phyloP scores from a whole-genome alignment of 2,113 vertebrate species.

The Tupaia tana region DNA sequence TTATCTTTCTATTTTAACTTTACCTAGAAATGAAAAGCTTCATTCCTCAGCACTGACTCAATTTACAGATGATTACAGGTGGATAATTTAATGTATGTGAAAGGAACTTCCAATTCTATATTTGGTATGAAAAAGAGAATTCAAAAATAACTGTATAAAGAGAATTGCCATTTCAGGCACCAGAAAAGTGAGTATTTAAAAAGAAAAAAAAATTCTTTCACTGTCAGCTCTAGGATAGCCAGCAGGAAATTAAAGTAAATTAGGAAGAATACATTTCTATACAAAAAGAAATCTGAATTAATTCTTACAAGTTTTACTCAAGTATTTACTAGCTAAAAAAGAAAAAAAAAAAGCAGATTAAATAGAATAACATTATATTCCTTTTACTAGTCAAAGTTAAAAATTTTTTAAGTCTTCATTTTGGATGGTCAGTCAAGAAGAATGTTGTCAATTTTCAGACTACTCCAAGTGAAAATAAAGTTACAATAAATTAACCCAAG shows the following conservation, averaged over 20 bases:
- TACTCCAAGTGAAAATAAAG: constrained; percentile 65
- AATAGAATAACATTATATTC: constrained; percentile 16
- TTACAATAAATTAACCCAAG: constrained; percentile 51
- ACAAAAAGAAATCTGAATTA: constrained; percentile 58
- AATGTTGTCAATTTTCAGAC: constrained; percentile 53
- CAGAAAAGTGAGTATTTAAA: constrained; percentile 57
- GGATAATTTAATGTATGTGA: constrained; percentile 60
- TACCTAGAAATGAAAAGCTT: constrained; percentile 34
- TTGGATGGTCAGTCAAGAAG: constrained; percentile 80
- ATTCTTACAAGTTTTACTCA: constrained; percentile 66
- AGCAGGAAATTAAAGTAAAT: constrained; percentile 52
- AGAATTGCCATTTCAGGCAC: constrained; percentile 76
- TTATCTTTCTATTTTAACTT: constrained; percentile 54
- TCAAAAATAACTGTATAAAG: constrained; percentile 66
- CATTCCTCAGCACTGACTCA: constrained; percentile 16
- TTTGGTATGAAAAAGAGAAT: constrained; percentile 57
- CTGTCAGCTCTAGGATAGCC: constrained; percentile 58
- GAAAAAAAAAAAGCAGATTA: background rate
- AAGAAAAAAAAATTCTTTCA: constrained; percentile 22
- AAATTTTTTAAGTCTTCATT: constrained; percentile 63
- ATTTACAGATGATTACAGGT: constrained; percentile 54
- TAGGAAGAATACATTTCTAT: constrained; percentile 31
- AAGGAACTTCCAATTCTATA: constrained; percentile 63
- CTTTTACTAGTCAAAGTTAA: constrained; percentile 62
- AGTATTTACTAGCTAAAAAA: constrained; percentile 44